These are phyloP conservation scores for Prionace glauca DNA, from an alignment of 2,797 vertebrate genomes.

Conservation along the genomic window DNA sequence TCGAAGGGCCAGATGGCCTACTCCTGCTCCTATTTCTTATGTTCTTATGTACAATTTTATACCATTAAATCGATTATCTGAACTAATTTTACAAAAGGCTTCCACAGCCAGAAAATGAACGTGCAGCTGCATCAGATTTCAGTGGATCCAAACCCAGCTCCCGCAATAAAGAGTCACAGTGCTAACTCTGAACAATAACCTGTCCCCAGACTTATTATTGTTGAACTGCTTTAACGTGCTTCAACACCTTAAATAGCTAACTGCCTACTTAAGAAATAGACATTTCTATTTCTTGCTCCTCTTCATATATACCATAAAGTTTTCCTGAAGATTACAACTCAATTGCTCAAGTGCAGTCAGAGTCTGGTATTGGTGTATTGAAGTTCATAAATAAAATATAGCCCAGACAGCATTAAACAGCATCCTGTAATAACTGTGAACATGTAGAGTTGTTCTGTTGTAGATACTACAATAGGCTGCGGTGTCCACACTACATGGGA, in stretches of 20 bases:
- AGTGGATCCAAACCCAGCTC: background rate
- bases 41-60: background rate
- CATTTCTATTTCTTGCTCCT: background rate
- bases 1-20: too few species aligned
- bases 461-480: conserved; percentile 7
- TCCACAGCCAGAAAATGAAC: background rate
- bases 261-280: background rate
- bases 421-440: conserved; percentile 8
- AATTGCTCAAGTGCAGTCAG: background rate
- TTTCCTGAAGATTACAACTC: background rate
- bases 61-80: background rate
- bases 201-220: background rate
- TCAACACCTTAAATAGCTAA: background rate
- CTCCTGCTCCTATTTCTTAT: too few species aligned
- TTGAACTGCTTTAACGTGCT: background rate
- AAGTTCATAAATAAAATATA: background rate
- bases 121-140: background rate
- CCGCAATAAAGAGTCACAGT: background rate
- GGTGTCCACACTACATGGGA: background rate
- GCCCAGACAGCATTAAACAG: background rate
- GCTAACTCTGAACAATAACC: background rate
- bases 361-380: background rate
- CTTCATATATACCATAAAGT: too few species aligned
- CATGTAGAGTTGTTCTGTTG: background rate
- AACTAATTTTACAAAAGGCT: background rate